Base-by-base conservation (phyloP, 2,888 invertebrate species). In the Cosmorhoe ocellata region DNA sequence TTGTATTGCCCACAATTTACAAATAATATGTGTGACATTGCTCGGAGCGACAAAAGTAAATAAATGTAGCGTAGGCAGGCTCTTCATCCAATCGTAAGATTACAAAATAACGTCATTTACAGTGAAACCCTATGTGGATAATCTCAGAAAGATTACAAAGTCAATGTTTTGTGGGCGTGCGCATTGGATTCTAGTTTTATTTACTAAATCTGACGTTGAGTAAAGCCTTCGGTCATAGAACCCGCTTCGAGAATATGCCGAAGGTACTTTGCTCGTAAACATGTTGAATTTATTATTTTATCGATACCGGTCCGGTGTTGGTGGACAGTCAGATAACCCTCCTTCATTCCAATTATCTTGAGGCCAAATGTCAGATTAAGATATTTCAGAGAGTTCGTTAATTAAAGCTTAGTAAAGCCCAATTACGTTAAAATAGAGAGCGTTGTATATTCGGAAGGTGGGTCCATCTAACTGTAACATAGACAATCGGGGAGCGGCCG, bases 151-250 rank as follows among this genome's bases (percentile, higher is more conserved):
- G 64, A 71, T 68, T 71, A 66, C 66, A 62, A 66, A 63, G 56
- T 64, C 61, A 59, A 68, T 63, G 51, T 44, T 22, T 61, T 62
- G 71, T 74, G 66, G 71, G 73, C 69, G 71, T 66, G 56, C 50
- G 56, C 71, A 58, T 74, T 70, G 67, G 58, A 66, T 71, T 59
- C 65, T 67, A 69, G 69, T 64, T 74, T 73, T 75, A 74, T 73
- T 67, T 70, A 74, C 67, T 50, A 71, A 74, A 71, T 74, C 72
- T 66, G 70, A 73, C 68, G 63, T 71, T 69, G 63, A 61, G 59
- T 68, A 56, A 70, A 71, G 67, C 38, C 48, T 60, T 58, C 61
- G 65, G 56, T 58, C 61, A 55, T 53, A 64, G 63, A 58, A 66
- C 67, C 59, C 63, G 61, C 49, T 66, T 52, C 34, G 56, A 70